These are phyloP conservation scores for Merluccius polli DNA, from an alignment of 2,797 vertebrate species.

Conservation along the genomic window DNA sequence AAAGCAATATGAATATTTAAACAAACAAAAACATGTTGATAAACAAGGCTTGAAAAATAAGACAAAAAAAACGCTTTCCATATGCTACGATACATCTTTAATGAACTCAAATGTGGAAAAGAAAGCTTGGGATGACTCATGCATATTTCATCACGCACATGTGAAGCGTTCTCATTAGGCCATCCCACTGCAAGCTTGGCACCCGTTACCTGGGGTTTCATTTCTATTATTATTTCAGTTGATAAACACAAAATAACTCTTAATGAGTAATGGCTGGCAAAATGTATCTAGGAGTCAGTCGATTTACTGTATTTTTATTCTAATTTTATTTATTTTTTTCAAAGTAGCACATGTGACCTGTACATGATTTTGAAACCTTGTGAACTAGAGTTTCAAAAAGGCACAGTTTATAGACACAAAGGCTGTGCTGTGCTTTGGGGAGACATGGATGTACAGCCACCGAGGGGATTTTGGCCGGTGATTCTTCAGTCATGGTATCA, in stretches of 20 bases:
- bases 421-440: background rate
- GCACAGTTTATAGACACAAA: background rate
- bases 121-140: conserved; percentile 80
- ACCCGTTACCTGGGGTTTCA: conserved; percentile 75
- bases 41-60: conserved; percentile 84
- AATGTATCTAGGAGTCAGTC: background rate
- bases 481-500: background rate
- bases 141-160: conserved; percentile 84
- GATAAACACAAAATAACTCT: conserved; percentile 74
- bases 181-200: conserved; percentile 68
- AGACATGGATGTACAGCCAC: background rate
- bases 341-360: background rate
- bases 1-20: conserved; percentile 84
- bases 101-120: conserved; percentile 83
- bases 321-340: no score
- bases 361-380: background rate
- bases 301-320: background rate
- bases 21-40: conserved; percentile 86
- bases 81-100: conserved; percentile 86
- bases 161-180: conserved; percentile 78
- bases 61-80: conserved; percentile 79
- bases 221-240: conserved; percentile 75
- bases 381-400: background rate
- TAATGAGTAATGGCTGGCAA: conserved; percentile 67
- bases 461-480: background rate